phyloP scores from a whole-genome alignment of 2,113 vertebrate species.

The Pachycephala philippinensis region DNA sequence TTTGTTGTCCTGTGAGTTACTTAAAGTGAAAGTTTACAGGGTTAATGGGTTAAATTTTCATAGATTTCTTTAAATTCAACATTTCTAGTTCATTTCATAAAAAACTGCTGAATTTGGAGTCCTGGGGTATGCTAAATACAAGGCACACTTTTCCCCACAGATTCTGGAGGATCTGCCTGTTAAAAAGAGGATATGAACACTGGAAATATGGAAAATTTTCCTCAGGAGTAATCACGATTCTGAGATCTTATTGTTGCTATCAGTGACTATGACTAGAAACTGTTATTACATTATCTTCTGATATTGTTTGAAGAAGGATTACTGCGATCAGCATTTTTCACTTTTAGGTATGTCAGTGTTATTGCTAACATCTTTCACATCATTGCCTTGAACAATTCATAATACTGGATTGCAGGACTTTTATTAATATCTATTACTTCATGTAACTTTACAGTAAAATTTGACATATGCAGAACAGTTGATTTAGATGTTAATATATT shows the following conservation, averaged over 20 bases:
- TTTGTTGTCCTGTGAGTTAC: background rate
- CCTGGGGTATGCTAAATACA: background rate
- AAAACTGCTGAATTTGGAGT: background rate
- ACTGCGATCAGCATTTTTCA: background rate
- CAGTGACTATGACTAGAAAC: background rate
- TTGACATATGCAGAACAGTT: background rate
- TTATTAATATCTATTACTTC: background rate
- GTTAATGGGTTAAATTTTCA: background rate
- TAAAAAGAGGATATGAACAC: background rate
- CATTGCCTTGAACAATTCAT: background rate
- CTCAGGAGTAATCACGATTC: background rate
- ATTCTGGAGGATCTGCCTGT: background rate
- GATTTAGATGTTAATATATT: background rate
- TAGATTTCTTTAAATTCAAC: background rate
- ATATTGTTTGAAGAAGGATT: background rate
- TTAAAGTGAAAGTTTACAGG: background rate
- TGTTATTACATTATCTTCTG: background rate
- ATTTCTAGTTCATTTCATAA: background rate
- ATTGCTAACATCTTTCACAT: background rate
- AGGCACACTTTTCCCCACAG: rapidly evolving
- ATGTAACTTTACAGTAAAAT: background rate
- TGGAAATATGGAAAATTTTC: background rate
- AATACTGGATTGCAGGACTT: background rate
- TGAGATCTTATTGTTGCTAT: background rate
- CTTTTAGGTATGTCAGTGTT: background rate